Evolutionary conservation across 2,888 invertebrate genomes (phyloP).

Genomic region (Helleia helle): DNA sequence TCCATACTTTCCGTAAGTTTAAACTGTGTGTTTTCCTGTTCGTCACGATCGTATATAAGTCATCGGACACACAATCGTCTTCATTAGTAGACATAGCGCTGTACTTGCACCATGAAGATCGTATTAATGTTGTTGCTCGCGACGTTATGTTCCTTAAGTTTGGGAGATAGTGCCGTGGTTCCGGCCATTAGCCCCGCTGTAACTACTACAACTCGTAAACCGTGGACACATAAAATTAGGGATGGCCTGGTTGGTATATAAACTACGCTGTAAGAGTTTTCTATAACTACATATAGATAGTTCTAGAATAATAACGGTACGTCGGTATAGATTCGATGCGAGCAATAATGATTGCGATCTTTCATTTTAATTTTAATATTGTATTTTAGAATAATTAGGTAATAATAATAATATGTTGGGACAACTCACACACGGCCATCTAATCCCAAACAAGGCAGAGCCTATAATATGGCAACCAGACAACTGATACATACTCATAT

Average conservation of each 20-base stretch:
- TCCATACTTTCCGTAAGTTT: neutral
- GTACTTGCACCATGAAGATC: slow-evolving; percentile 26
- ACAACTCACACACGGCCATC: no score
- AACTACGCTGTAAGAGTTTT: neutral
- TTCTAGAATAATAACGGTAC: no score
- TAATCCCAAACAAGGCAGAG: no score
- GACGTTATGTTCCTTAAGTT: slow-evolving; percentile 22
- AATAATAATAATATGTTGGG: no score
- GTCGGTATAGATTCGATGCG: no score
- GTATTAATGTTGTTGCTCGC: slow-evolving; percentile 24
- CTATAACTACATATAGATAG: neutral
- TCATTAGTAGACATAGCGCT: slow-evolving; percentile 12
- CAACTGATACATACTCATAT: no score
- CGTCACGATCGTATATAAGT: slow-evolving; percentile 12
- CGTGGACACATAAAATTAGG: slow-evolving; percentile 36
- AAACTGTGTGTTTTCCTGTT: slow-evolving; percentile 13
- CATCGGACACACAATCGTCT: neutral
- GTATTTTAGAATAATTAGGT: no score
- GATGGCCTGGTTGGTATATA: slow-evolving; percentile 31
- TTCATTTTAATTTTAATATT: no score
- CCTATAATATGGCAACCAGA: no score
- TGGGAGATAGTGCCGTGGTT: slow-evolving; percentile 20
- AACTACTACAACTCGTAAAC: slow-evolving; percentile 33
- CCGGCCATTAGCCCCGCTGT: slow-evolving; percentile 14
- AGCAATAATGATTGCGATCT: no score